Evolutionary conservation across 2,113 vertebrate genomes (phyloP), one percentile per base, ranked within the genome.

Genomic region (Catharus bicknelli): DNA sequence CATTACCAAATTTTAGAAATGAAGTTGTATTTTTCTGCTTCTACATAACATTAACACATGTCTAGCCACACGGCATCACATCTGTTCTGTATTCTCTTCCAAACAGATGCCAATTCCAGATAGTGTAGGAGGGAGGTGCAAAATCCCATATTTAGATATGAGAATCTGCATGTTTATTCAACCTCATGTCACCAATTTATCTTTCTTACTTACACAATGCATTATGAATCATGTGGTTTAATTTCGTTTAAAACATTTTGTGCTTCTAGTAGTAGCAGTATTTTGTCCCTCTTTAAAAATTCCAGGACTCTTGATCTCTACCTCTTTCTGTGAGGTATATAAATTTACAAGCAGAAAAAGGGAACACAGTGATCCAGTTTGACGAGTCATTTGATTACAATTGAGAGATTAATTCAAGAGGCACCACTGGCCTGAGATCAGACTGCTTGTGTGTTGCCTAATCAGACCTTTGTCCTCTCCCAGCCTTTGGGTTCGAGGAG

Each of bases 361-460:
- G 5, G 20, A 59, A 59, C 34, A 40, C 26, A 25, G 5, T 15
- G 15, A 51, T 67, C 20, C 1, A 2, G 67, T 84, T 70, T 67
- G 53, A 47, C 11, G 2, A 6, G 5, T 74, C 47, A 20, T 74
- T 78, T 45, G 34, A 32, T 45, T 77, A 32, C 16, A 77, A n/a
- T 15, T 54, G 78, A 15, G 27, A 54, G 25, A 62, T 32, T 15
- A 32, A 26, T 23, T 40, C 16, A 47, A 47, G 16, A 26, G 22
- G 3, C 15, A 59, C 11, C 17, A 16, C 16, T 34, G 21, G 10
- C 43, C 64, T 47, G 32, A 54, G 42, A n/a, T 42, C 4, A 43
- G 29, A 75, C 32, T 1, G 0, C 23, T 13, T 51, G 38, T 2
- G 2, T 4, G 6, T 7, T 70, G 32, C 6, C 38, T 67, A 3